Conservation (phyloP, 2,797 vertebrate species). For the Danionella dracula region DNA sequence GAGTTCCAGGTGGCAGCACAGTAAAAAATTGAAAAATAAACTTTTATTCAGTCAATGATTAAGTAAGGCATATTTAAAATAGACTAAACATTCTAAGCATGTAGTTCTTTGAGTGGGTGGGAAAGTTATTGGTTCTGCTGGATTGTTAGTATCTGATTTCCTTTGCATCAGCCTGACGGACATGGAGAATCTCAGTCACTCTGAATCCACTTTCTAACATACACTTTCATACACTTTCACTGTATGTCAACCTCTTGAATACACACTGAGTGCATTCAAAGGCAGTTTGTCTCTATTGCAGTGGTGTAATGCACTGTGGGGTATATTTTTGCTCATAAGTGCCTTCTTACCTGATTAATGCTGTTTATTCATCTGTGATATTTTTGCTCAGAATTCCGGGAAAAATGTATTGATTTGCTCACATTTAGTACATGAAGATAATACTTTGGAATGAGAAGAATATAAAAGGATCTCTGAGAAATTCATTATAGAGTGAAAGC, state of each 20-base stretch:
- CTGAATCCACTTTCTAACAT: slow-evolving; percentile 9
- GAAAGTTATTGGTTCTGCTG: slow-evolving; percentile 34
- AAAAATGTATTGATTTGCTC: neutral
- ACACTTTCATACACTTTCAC: too few species aligned
- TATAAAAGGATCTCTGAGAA: too few species aligned
- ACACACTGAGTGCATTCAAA: slow-evolving; percentile 36
- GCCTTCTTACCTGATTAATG: neutral
- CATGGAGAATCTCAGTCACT: neutral
- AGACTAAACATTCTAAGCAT: too few species aligned
- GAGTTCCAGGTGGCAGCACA: too few species aligned
- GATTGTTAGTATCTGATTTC: slow-evolving; percentile 45
- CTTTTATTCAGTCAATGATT: slow-evolving; percentile 42
- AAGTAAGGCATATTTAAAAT: slow-evolving; percentile 52
- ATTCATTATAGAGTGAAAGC: too few species aligned
- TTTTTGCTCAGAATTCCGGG: neutral
- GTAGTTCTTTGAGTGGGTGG: neutral
- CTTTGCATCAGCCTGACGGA: slow-evolving; percentile 42
- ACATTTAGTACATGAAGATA: neutral
- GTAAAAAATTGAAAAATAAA: too few species aligned
- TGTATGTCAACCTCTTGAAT: slow-evolving; percentile 46
- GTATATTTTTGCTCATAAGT: slow-evolving; percentile 1
- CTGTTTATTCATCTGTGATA: neutral
- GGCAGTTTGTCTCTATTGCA: slow-evolving; percentile 9
- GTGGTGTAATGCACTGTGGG: neutral
- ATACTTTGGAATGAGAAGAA: neutral